Evolutionary conservation across 2,888 invertebrate species (phyloP).

Genomic region (Ormyrus pomaceus): DNA sequence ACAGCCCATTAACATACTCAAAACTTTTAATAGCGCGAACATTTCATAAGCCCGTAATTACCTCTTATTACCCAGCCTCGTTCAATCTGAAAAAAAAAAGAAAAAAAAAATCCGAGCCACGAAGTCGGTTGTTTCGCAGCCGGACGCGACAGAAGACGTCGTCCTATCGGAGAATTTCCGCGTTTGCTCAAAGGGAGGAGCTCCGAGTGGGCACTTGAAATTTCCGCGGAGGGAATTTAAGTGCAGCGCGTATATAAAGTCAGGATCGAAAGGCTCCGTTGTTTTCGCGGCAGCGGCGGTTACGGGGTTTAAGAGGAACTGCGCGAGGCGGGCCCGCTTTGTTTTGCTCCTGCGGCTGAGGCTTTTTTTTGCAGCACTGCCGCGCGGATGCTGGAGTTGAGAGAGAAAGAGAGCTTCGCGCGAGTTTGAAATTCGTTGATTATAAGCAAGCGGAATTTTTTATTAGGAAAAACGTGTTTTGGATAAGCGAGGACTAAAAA

Average conservation of each 20-base stretch:
- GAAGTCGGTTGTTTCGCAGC: too few species aligned
- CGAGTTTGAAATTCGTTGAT: too few species aligned
- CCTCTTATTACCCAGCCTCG: not conserved
- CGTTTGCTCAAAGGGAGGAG: conserved; percentile 29
- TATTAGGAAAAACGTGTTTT: too few species aligned
- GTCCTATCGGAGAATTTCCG: conserved; percentile 27
- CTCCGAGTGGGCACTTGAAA: conserved; percentile 21
- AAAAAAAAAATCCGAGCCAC: too few species aligned
- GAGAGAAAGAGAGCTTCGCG: too few species aligned
- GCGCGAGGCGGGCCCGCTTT: too few species aligned
- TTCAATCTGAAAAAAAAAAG: too few species aligned
- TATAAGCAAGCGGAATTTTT: too few species aligned
- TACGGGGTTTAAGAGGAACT: not conserved
- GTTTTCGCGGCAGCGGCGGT: not conserved
- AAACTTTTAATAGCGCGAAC: conserved; percentile 20
- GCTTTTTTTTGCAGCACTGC: too few species aligned
- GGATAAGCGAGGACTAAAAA: too few species aligned
- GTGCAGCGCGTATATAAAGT: conserved; percentile 37
- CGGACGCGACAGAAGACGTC: not conserved
- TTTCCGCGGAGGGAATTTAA: conserved; percentile 30
- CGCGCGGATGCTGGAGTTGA: too few species aligned
- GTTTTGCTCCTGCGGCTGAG: too few species aligned
- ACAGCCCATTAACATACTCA: not conserved
- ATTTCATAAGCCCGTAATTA: not conserved
- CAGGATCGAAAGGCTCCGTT: conserved; percentile 40